phyloP scores from a whole-genome alignment of 2,113 vertebrate genomes.

The human region DNA sequence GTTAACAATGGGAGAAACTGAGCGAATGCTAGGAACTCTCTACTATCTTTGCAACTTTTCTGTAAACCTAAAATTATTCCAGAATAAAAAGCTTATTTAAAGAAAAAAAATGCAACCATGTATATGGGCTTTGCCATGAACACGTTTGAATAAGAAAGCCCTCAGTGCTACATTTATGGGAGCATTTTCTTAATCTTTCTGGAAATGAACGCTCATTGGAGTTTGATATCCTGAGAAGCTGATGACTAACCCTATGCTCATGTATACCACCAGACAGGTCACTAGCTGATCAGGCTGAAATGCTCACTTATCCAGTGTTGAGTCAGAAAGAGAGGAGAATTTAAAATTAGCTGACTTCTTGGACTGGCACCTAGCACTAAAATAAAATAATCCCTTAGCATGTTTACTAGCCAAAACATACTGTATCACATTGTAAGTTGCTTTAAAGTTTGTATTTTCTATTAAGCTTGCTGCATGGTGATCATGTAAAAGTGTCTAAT shows the following conservation, averaged over 20 bases:
- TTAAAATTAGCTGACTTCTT: conserved; percentile 96
- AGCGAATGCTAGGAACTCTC: neutral
- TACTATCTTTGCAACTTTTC: neutral
- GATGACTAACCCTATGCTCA: conserved; percentile 89
- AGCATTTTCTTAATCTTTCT: conserved; percentile 66
- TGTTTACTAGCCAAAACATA: conserved; percentile 76
- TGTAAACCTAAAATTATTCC: conserved; percentile 1
- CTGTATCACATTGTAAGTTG: neutral
- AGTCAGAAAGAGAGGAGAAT: conserved; percentile 95
- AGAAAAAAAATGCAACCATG: neutral
- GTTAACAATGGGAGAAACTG: neutral
- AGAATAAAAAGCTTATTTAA: conserved; percentile 27
- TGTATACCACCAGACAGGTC: conserved; percentile 91
- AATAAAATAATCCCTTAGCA: conserved; percentile 80
- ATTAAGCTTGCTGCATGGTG: conserved; percentile 11
- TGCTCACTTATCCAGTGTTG: conserved; percentile 94
- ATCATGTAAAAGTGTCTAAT: conserved; percentile 47
- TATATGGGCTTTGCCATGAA: neutral
- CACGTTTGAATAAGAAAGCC: conserved; percentile 58
- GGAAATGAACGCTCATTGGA: conserved; percentile 77
- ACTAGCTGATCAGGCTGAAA: conserved; percentile 93
- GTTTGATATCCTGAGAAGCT: conserved; percentile 79
- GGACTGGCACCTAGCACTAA: conserved; percentile 79
- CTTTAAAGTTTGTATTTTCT: conserved; percentile 66
- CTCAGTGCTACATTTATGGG: conserved; percentile 54